phyloP scores from a whole-genome alignment of 1,140 invertebrate species.

The Apis cerana region DNA sequence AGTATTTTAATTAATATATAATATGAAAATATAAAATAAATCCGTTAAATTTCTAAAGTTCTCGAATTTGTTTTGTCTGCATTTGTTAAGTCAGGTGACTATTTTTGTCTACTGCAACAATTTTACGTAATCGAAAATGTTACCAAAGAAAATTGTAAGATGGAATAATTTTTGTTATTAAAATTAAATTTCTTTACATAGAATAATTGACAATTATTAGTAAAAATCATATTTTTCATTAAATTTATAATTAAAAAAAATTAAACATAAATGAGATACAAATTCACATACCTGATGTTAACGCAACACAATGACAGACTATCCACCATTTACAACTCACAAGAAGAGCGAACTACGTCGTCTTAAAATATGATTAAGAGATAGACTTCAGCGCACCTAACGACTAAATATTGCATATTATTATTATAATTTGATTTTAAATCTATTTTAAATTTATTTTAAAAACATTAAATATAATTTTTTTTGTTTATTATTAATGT shows the following conservation, averaged over 20 bases:
- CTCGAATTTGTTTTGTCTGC: background rate
- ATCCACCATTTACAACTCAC: conserved; percentile 77
- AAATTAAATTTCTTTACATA: background rate
- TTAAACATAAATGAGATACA: conserved; percentile 3
- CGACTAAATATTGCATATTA: conserved; percentile 6
- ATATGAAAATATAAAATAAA: background rate
- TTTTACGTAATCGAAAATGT: conserved; percentile 69
- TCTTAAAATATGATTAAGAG: conserved; percentile 63
- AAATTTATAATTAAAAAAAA: background rate
- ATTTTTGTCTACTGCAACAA: conserved; percentile 66
- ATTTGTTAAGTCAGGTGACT: conserved; percentile 58
- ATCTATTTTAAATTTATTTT: conserved; percentile 11
- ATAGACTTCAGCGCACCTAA: conserved; percentile 55
- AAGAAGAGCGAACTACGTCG: conserved; percentile 59
- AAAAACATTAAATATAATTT: background rate
- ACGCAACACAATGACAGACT: conserved; percentile 73
- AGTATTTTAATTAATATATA: background rate
- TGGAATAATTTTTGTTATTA: background rate
- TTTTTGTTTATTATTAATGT: background rate
- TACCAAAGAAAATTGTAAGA: background rate
- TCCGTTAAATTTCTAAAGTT: background rate
- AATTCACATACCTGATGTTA: conserved; percentile 76
- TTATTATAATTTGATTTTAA: background rate
- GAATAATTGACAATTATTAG: background rate
- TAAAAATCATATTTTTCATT: background rate